Base-by-base conservation (phyloP, 2,888 invertebrate species). In the Trissolcus japonicus region DNA sequence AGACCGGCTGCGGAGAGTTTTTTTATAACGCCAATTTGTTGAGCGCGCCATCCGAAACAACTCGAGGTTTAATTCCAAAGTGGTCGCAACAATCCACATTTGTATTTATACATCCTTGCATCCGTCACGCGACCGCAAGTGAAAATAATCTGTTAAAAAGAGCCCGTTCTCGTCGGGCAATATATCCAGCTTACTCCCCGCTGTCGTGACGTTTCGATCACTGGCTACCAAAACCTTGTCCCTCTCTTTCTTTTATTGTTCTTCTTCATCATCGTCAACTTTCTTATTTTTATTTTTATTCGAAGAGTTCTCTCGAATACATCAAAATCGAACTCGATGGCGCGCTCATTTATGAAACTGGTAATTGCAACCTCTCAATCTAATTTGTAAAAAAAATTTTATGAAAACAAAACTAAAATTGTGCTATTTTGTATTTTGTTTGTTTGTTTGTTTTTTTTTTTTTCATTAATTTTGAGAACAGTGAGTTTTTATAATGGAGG, bases 71-170 rank as follows among this genome's bases (percentile, higher is more conserved):
- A 66, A 73, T 73, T 73, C 73, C 60, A 50, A 40, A 60, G 61
- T 59, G 55, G 66, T 61, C 61, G 73, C 35, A 35, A 68, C 75
- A 60, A 68, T 62, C 55, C 76, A 68, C 68, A 68, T 76, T 68
- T 63, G 59, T 75, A 69, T 76, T 69, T 76, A 72, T 77, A 68
- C 61, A 55, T 53, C 50, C 81, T 81, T 82, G 79, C 82, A 91
- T 91, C 90, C 92, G 92, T 89, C 86, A 91, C 92, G 92, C 92
- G 91, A 91, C 91, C 86, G 86, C 87, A 86, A 88, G 87, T 87
- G 88, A 87, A 87, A 88, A 88, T 88, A 88, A 88, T 88, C 88
- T 87, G 87, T 88, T 86, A 87, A 88, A 88, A 88, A 88, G 86
- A 85, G 85, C 86, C 83, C 83, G 83, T 85, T 86, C 87, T 86